A percentile compares a stretch with the other conserved stretches of the same genome.
phyloP scores from a whole-genome alignment of 2,888 invertebrate genomes.

The Tipula vernalis region DNA sequence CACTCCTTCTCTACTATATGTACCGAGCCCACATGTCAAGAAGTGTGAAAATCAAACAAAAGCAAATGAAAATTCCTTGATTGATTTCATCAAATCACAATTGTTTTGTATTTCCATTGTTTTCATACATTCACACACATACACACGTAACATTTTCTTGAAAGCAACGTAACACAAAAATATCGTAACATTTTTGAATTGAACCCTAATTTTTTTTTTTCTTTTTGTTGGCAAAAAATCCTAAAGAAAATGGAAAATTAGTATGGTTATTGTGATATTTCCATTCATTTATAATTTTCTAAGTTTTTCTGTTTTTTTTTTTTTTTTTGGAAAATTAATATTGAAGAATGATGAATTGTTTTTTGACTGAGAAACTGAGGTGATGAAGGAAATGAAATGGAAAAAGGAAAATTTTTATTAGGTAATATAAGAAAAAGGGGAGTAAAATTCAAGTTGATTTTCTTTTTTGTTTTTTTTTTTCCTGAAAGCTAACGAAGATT shows the following conservation, averaged over 20 bases:
- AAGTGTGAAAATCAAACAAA: neutral
- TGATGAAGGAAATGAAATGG: neutral
- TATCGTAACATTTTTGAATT: neutral
- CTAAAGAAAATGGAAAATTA: neutral
- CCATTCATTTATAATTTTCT: neutral
- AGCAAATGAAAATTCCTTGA: neutral
- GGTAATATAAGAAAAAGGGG: neutral
- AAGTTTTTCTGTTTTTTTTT: neutral
- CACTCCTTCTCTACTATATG: neutral
- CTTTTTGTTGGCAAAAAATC: neutral
- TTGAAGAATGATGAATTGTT: neutral
- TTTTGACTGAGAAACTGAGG: neutral
- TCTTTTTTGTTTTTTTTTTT: neutral
- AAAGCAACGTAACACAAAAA: neutral
- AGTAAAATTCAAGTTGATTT: neutral
- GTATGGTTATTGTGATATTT: neutral
- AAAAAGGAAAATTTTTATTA: neutral
- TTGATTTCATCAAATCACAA: neutral
- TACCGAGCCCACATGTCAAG: neutral
- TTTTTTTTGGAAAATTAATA: neutral
- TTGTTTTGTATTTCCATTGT: neutral
- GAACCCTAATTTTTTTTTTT: neutral
- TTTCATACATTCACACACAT: neutral
- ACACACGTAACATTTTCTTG: neutral
- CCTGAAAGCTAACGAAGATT: neutral